Evolutionary conservation across 1,140 invertebrate species (phyloP).

Genomic region (Scaptodrosophila lebanonensis): DNA sequence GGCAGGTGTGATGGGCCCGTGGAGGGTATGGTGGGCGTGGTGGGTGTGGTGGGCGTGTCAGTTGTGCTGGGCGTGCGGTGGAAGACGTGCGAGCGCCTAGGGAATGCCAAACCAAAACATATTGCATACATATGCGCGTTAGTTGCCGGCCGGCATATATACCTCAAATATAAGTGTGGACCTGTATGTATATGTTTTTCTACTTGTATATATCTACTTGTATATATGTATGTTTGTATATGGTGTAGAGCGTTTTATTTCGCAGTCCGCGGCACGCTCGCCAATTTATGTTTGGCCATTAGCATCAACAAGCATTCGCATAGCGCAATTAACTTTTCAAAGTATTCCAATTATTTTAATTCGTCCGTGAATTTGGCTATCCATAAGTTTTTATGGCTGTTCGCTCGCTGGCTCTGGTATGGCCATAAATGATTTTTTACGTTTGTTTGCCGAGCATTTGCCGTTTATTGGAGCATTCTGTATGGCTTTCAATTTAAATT

Average conservation of each 20-base stretch:
- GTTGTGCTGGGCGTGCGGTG: no score
- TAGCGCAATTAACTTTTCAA: constrained; percentile 63
- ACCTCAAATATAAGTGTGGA: constrained; percentile 9
- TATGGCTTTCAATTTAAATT: constrained; percentile 44
- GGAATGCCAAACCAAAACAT: constrained; percentile 45
- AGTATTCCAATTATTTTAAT: constrained; percentile 74
- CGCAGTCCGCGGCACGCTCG: no score
- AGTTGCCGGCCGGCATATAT: constrained; percentile 48
- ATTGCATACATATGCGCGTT: constrained; percentile 71
- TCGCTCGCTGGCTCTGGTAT: neutral
- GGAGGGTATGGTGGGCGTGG: no score
- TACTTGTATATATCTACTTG: neutral
- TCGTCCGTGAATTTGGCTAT: constrained; percentile 61
- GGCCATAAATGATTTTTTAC: constrained; percentile 37
- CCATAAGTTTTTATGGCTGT: constrained; percentile 49
- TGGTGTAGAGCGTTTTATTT: neutral
- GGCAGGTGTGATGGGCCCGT: no score
- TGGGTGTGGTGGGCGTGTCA: no score
- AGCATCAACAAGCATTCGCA: constrained; percentile 64
- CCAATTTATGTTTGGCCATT: constrained; percentile 72
- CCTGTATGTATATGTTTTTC: constrained; percentile 2
- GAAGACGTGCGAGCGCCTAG: constrained; percentile 5
- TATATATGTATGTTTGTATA: constrained; percentile 12
- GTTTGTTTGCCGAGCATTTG: constrained; percentile 3
- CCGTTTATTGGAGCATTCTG: constrained; percentile 2